These are phyloP conservation scores for Cyphomyrmex costatus DNA, from an alignment of 1,140 invertebrate species.

Conservation along the genomic window DNA sequence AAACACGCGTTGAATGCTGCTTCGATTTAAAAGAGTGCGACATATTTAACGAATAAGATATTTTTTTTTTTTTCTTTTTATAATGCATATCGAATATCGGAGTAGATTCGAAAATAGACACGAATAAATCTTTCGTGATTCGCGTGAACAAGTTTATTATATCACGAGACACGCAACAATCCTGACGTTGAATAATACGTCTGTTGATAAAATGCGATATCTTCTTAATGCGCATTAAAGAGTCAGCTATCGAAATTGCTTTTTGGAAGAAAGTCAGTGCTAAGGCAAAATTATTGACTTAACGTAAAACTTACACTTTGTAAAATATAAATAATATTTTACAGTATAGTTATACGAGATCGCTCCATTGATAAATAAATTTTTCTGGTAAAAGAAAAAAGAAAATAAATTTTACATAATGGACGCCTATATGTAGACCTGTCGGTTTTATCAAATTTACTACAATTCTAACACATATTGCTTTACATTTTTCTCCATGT, in stretches of 20 bases:
- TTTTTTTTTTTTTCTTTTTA: too few species aligned
- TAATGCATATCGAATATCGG: conserved; percentile 2
- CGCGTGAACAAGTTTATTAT: background rate
- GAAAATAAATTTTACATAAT: background rate
- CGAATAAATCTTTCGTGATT: background rate
- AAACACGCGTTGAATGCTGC: conserved; percentile 6
- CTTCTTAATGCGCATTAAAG: background rate
- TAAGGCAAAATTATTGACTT: too few species aligned
- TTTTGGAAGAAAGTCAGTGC: background rate
- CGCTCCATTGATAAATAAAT: too few species aligned
- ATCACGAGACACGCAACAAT: background rate
- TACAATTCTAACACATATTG: too few species aligned
- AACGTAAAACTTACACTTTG: too few species aligned
- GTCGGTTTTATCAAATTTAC: too few species aligned
- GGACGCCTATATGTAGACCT: background rate
- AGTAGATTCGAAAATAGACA: background rate
- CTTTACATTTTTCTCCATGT: too few species aligned
- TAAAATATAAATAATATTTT: too few species aligned
- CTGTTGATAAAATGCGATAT: background rate
- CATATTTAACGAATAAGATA: background rate
- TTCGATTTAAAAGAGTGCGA: background rate
- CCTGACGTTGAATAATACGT: background rate
- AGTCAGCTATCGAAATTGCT: background rate
- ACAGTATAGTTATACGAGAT: too few species aligned
- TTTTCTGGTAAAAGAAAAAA: too few species aligned